Conservation (phyloP, 2,113 vertebrate species). For the Lophura nycthemera region DNA sequence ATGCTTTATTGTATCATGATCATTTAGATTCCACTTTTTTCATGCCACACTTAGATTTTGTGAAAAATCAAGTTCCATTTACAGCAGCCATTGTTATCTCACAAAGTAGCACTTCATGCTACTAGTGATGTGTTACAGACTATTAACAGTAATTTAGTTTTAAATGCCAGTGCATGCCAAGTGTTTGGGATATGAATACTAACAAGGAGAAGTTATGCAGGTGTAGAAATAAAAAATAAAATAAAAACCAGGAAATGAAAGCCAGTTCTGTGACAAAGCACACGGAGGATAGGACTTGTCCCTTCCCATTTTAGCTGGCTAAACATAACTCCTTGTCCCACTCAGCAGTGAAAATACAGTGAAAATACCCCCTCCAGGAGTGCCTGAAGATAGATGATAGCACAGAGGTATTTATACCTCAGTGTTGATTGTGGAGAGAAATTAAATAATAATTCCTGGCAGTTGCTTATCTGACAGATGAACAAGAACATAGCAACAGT, state of each 20-base stretch:
- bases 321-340: neutral
- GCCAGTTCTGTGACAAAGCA: neutral
- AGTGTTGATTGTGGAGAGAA: neutral
- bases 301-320: neutral
- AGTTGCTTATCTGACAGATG: neutral
- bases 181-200: slow-evolving; percentile 63
- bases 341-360: neutral
- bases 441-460: neutral
- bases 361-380: neutral
- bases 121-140: slow-evolving; percentile 62
- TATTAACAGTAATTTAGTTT: slow-evolving; percentile 69
- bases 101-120: slow-evolving; percentile 66
- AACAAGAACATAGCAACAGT: neutral
- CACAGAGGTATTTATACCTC: neutral
- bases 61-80: slow-evolving; percentile 74
- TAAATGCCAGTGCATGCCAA: slow-evolving; percentile 61
- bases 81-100: slow-evolving; percentile 67
- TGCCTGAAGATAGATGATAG: neutral
- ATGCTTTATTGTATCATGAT: slow-evolving; percentile 64
- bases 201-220: slow-evolving; percentile 54
- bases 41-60: slow-evolving; percentile 56
- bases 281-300: neutral
- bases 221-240: neutral
- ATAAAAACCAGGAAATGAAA: neutral
- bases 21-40: slow-evolving; percentile 64